phyloP scores from a whole-genome alignment of 2,797 vertebrate species.

The Etheostoma perlongum region DNA sequence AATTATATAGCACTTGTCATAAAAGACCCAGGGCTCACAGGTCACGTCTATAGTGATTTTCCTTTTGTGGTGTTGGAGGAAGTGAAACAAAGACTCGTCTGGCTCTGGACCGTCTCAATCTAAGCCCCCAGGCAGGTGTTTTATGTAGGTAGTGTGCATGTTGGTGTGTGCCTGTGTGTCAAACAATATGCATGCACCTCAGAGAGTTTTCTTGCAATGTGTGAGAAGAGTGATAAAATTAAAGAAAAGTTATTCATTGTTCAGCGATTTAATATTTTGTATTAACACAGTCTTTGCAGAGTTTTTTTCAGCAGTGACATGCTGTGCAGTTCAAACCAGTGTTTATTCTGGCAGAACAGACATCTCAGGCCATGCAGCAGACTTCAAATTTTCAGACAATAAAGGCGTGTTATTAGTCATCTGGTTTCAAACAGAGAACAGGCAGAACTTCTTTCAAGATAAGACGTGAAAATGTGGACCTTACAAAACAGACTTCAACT shows the following conservation, averaged over 20 bases:
- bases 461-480: conserved; percentile 38
- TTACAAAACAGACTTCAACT: conserved; percentile 48
- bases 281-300: conserved; percentile 33
- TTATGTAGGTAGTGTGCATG: conserved; percentile 39
- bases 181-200: conserved; percentile 13
- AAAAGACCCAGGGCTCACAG: conserved; percentile 53
- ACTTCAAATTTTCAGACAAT: conserved; percentile 43
- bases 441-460: conserved; percentile 42
- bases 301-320: conserved; percentile 24
- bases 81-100: conserved; percentile 55
- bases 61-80: conserved; percentile 47
- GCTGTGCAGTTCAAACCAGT: conserved; percentile 37
- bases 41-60: conserved; percentile 59
- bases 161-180: conserved; percentile 28
- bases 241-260: conserved; percentile 36
- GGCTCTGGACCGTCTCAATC: conserved; percentile 54
- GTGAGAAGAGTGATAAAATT: conserved; percentile 12
- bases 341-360: conserved; percentile 59
- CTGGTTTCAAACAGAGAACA: conserved; percentile 50
- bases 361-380: conserved; percentile 41
- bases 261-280: conserved; percentile 43
- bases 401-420: conserved; percentile 39
- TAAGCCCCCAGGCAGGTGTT: conserved; percentile 68
- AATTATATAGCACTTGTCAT: conserved; percentile 66
- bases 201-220: conserved; percentile 4